Evolutionary conservation across 2,113 vertebrate genomes (phyloP).

Genomic region (Sitta europaea): DNA sequence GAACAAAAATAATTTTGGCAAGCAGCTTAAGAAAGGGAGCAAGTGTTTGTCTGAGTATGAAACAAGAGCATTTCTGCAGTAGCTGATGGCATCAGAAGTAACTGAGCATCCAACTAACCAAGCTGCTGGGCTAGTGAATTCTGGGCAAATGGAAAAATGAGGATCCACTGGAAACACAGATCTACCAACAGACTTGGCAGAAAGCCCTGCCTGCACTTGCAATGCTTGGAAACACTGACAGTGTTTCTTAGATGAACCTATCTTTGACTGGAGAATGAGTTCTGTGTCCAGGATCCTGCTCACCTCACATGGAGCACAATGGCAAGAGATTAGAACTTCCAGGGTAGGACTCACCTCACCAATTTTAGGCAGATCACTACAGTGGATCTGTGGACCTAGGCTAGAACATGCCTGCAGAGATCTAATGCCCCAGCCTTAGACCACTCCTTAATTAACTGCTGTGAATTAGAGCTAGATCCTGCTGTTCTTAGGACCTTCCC

Average conservation of each 20-base stretch:
- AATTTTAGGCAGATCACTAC: not conserved
- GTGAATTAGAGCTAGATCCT: not conserved
- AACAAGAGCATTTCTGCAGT: not conserved
- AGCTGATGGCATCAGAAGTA: not conserved
- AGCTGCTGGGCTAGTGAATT: not conserved
- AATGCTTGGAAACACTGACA: not conserved
- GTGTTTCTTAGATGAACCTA: not conserved
- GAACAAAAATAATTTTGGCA: not conserved
- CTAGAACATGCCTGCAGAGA: not conserved
- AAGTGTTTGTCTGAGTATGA: not conserved
- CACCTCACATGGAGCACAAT: not conserved
- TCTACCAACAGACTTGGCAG: not conserved
- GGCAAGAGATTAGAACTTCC: not conserved
- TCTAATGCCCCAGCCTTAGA: not conserved
- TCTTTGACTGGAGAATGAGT: not conserved
- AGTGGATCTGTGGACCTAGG: not conserved
- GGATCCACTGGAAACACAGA: not conserved
- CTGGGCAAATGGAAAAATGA: not conserved
- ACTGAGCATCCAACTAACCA: not conserved
- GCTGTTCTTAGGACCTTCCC: not conserved
- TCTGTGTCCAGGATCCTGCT: not conserved
- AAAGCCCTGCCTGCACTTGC: not conserved
- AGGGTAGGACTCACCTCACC: not conserved
- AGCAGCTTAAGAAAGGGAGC: not conserved
- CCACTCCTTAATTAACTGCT: not conserved